A percentile compares a stretch with the other conserved stretches of the same genome.
phyloP scores from a whole-genome alignment of 2,888 invertebrate genomes.

The Cylindroiulus punctatus region DNA sequence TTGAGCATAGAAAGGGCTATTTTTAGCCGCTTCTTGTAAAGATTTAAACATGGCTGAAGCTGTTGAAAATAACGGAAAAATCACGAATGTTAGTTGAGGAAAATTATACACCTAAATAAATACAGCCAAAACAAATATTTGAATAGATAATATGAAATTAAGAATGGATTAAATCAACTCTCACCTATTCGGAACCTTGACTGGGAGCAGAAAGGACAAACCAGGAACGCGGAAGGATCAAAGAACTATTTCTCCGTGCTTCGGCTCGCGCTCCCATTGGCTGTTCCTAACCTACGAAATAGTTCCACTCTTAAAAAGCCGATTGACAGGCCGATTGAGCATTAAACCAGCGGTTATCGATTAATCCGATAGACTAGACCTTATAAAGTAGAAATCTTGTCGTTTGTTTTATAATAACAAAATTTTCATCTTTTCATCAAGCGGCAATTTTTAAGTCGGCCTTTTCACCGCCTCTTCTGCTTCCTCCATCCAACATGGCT shows the following conservation, averaged over 20 bases:
- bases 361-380: no score
- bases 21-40: constrained; percentile 64
- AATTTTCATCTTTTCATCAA: no score
- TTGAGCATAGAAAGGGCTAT: constrained; percentile 64
- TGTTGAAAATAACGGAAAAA: constrained; percentile 47
- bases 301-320: no score
- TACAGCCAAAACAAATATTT: not conserved
- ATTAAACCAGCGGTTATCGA: no score
- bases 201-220: not conserved
- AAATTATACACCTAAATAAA: not conserved
- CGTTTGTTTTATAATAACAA: no score
- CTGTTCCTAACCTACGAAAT: not conserved
- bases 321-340: no score
- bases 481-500: not conserved
- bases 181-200: not conserved
- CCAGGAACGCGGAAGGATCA: not conserved
- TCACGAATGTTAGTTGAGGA: not conserved
- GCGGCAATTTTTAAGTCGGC: not conserved
- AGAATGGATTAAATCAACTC: not conserved
- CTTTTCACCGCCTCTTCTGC: not conserved
- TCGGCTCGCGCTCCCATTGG: not conserved
- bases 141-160: not conserved
- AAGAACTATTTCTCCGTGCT: not conserved
- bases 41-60: constrained; percentile 63
- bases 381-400: no score